Percentiles rank a stretch among this genome's conserved stretches.
Conservation (phyloP, 1,140 invertebrate species). For the Scaptomyza montana region DNA sequence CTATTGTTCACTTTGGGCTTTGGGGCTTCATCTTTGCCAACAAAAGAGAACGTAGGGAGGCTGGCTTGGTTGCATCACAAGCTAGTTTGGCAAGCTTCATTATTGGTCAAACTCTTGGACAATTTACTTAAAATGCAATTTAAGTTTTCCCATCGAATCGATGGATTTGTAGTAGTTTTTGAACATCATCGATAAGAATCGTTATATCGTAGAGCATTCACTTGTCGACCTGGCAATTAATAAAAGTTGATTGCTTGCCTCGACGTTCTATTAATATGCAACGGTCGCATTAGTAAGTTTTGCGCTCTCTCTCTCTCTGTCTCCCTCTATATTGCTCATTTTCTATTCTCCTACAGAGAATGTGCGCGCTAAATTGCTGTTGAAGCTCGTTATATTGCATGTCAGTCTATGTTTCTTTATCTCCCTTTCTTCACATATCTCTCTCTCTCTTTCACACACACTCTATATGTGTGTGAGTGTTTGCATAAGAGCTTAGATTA, state of each 20-base stretch:
- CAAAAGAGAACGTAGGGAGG: background rate
- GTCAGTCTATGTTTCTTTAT: constrained; percentile 25
- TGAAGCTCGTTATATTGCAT: constrained; percentile 70
- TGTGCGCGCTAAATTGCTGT: constrained; percentile 56
- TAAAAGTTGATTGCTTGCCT: background rate
- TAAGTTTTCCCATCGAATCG: background rate
- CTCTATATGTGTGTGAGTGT: constrained; percentile 8
- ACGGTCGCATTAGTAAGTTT: constrained; percentile 53
- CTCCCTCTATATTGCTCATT: background rate
- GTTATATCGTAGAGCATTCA: constrained; percentile 17
- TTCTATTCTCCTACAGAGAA: too few species aligned
- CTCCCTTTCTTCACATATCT: background rate
- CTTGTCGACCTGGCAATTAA: constrained; percentile 17
- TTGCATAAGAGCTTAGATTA: background rate
- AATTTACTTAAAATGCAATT: background rate
- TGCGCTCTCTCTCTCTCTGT: background rate
- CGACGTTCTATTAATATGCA: constrained; percentile 49
- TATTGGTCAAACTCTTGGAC: background rate
- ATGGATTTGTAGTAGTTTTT: too few species aligned
- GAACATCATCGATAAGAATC: too few species aligned
- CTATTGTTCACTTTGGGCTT: constrained; percentile 50
- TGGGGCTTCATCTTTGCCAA: constrained; percentile 41
- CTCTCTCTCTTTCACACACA: background rate
- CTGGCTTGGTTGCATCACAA: constrained; percentile 2
- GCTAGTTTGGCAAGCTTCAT: constrained; percentile 1